Evolutionary conservation across 2,888 invertebrate species (phyloP), one percentile per base, ranked within the genome.

Genomic region (Oligia latruncula): DNA sequence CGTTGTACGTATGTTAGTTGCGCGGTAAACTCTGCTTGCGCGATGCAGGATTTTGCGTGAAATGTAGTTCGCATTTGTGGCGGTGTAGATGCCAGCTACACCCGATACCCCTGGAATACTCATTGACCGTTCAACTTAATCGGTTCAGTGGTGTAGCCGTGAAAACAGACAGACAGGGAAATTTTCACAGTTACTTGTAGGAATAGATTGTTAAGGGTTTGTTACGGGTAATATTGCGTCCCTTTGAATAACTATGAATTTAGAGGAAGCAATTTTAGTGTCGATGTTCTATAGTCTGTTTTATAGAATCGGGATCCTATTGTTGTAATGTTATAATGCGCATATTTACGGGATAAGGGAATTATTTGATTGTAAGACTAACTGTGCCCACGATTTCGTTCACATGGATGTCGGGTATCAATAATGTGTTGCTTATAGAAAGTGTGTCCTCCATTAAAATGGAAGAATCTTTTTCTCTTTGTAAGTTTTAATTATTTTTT

Each of bases 181-280:
- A 20, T 17, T 35, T 5, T 40, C 8, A 4, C 17, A 46, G 6
- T 8, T 62, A 52, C 62, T 52, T n/a, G n/a, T 52, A 52, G 58
- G 55, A 80, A 65, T 74, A 74, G 46, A 73, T 73, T 55, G 40
- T 67, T 35, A 64, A 64, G 29, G 67, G n/a, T 71, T 71, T 80
- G 71, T 83, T 46, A 67, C 35, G 62, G 55, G 35, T 65, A 23
- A 71, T 55, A 71, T 40, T 55, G 40, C 55, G 29, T 70, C 40
- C 29, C 68, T 60, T 74, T 60, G 67, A 78, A 71, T 52, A 68
- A 20, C 9, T n/a, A 58, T 81, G 40, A 74, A 74, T 60, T 55
- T 9, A 2, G 49, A 40, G 46, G 62, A 78, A 82, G 74, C 58
- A 64, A 82, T 82, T 78, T 64, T 78, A 78, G 40, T 71, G 29